Percentiles rank a stretch among this genome's conserved stretches.
Evolutionary conservation across 1,140 invertebrate genomes (phyloP).

Genomic region (Habropoda laboriosa): DNA sequence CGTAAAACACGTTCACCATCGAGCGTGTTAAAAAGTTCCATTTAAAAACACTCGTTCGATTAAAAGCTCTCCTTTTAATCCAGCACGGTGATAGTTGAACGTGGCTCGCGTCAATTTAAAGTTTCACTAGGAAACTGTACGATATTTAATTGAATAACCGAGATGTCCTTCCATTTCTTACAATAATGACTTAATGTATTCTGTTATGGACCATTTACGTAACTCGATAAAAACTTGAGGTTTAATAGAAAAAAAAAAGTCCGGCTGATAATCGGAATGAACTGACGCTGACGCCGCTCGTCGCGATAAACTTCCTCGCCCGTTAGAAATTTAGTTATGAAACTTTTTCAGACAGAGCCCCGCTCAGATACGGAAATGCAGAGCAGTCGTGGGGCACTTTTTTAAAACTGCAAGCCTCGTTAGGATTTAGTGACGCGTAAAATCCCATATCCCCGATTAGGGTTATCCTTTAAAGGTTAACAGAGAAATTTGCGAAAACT

Average conservation of each 20-base stretch:
- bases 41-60: neutral
- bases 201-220: slow-evolving; percentile 19
- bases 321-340: slow-evolving; percentile 29
- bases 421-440: slow-evolving; percentile 8
- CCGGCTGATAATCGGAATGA: slow-evolving; percentile 23
- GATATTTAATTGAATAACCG: neutral
- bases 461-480: neutral
- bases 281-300: slow-evolving; percentile 18
- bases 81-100: neutral
- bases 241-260: slow-evolving; percentile 15
- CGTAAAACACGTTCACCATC: neutral
- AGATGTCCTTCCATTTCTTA: neutral
- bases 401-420: neutral
- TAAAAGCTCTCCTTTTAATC: neutral
- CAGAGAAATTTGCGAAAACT: no score
- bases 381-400: neutral
- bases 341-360: slow-evolving; percentile 26
- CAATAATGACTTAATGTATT: slow-evolving; percentile 17
- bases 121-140: neutral
- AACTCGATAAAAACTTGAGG: slow-evolving; percentile 26
- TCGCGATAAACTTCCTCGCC: slow-evolving; percentile 22
- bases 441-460: neutral
- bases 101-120: neutral
- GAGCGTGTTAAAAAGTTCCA: neutral
- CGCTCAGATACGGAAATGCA: slow-evolving; percentile 25